Conservation (phyloP, 2,888 invertebrate genomes). For the Papilio elwesi region DNA sequence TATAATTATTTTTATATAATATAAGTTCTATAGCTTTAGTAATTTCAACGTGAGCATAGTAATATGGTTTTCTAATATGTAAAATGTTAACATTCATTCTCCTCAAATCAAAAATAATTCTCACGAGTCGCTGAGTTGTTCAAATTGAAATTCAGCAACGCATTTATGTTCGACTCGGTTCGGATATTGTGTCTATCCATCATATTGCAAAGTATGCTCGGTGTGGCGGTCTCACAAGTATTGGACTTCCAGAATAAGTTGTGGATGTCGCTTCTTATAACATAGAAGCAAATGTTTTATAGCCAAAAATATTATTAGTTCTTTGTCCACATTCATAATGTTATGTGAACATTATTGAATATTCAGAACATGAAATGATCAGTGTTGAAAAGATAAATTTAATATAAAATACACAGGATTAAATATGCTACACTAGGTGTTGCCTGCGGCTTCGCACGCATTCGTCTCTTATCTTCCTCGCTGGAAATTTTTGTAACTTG, state of each 20-base stretch:
- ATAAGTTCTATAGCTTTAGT: too few relatives aligned
- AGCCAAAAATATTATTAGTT: background rate
- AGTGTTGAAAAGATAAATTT: background rate
- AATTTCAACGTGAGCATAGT: too few relatives aligned
- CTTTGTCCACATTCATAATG: too few relatives aligned
- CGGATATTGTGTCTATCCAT: conserved; percentile 40
- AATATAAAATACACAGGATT: too few relatives aligned
- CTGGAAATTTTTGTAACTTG: too few relatives aligned
- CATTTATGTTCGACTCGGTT: conserved; percentile 23
- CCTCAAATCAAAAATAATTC: conserved; percentile 22
- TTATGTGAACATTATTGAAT: too few relatives aligned
- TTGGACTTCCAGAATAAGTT: conserved; percentile 11
- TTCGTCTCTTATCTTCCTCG: too few relatives aligned
- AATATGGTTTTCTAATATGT: too few relatives aligned
- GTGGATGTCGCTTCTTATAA: background rate
- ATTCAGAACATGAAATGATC: background rate
- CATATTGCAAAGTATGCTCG: conserved; percentile 32
- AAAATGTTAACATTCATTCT: background rate
- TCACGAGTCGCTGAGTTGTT: conserved; percentile 14
- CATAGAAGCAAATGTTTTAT: background rate
- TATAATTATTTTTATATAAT: too few relatives aligned
- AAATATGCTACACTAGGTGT: too few relatives aligned
- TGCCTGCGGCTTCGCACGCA: too few relatives aligned
- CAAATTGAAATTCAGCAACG: conserved; percentile 38
- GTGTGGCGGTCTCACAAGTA: conserved; percentile 21